Percentiles rank a stretch among this genome's conserved stretches.
These are phyloP conservation scores for Puma concolor DNA, from an alignment of 2,113 vertebrate species.

Conservation along the genomic window DNA sequence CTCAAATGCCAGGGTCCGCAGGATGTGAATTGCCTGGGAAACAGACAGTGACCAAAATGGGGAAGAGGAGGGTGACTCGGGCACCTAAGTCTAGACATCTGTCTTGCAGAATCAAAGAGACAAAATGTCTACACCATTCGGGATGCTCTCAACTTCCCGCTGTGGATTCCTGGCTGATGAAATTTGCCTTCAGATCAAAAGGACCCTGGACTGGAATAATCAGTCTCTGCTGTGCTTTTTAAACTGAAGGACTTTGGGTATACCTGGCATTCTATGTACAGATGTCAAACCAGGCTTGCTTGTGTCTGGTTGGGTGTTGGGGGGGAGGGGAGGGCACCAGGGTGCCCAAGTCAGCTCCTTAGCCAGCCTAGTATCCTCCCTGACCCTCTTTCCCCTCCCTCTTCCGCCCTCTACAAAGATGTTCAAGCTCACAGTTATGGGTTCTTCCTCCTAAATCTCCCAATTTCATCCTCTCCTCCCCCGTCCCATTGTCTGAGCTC, in stretches of 20 bases:
- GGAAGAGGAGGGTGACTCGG: no score
- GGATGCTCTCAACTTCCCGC: background rate
- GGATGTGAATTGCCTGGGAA: background rate
- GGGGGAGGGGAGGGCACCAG: background rate
- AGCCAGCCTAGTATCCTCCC: background rate
- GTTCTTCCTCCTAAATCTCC: background rate
- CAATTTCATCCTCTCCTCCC: background rate
- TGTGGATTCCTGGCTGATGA: background rate
- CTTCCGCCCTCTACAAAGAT: background rate
- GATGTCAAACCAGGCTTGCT: background rate
- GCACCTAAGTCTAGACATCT: background rate
- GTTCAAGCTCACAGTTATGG: background rate
- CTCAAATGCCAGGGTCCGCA: background rate
- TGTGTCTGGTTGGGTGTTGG: background rate
- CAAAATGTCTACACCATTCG: background rate
- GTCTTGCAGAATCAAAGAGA: background rate
- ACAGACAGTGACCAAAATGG: background rate
- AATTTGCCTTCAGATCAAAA: constrained; percentile 14
- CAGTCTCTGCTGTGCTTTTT: background rate
- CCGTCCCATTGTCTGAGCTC: background rate
- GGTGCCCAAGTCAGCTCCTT: background rate
- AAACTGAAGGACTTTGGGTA: background rate
- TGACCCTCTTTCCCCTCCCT: background rate
- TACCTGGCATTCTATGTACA: background rate
- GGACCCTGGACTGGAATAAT: constrained; percentile 6